Conservation (phyloP, 2,797 vertebrate species). For the Yasuhikotakia modesta region DNA sequence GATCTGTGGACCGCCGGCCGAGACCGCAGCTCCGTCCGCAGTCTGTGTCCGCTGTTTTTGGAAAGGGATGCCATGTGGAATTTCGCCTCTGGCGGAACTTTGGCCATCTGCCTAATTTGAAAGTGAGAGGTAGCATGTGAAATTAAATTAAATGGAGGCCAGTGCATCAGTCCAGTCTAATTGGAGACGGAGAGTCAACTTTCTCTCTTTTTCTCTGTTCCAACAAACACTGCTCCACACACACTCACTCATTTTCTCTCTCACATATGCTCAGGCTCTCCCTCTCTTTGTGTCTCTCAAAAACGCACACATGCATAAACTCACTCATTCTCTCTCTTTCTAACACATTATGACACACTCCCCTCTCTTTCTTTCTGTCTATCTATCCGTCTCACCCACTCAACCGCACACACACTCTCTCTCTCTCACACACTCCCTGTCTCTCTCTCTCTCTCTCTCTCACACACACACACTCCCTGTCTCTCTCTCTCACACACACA, state of each 20-base stretch:
- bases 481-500: too few relatives aligned
- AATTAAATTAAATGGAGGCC: slow-evolving; percentile 65
- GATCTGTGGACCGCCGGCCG: slow-evolving; percentile 35
- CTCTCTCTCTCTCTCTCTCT: neutral
- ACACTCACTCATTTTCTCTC: slow-evolving; percentile 6
- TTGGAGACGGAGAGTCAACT: slow-evolving; percentile 47
- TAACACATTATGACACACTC: neutral
- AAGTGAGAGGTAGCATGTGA: slow-evolving; percentile 62
- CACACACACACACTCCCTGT: too few relatives aligned
- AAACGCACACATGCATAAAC: neutral
- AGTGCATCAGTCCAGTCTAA: slow-evolving; percentile 54
- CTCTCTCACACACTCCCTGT: neutral
- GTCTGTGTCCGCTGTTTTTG: slow-evolving; percentile 44
- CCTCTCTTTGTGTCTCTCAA: neutral
- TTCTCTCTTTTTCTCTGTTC: slow-evolving; percentile 32
- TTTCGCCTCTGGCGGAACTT: slow-evolving; percentile 53
- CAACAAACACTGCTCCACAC: slow-evolving; percentile 5
- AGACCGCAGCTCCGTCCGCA: slow-evolving; percentile 22
- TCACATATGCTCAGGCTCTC: neutral
- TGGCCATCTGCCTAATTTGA: slow-evolving; percentile 66
- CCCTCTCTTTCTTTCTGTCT: slow-evolving; percentile 2
- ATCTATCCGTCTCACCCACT: neutral
- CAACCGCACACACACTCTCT: slow-evolving; percentile 1
- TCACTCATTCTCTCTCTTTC: neutral
- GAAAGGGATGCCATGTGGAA: slow-evolving; percentile 49